These are phyloP conservation scores for Stenodera caucasica DNA, from an alignment of 2,888 invertebrate genomes.

Conservation along the genomic window DNA sequence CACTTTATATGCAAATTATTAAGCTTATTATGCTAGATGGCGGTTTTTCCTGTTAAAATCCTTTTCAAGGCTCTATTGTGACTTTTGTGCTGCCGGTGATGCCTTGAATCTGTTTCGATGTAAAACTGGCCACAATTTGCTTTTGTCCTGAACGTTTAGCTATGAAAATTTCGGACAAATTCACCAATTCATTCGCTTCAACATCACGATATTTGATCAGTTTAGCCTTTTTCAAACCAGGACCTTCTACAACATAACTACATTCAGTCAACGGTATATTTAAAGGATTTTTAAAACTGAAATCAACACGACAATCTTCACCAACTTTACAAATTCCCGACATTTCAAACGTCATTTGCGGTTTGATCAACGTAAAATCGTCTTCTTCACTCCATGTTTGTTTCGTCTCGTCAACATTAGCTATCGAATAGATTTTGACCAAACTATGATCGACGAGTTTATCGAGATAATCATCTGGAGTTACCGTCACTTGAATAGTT, in stretches of 20 bases:
- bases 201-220: constrained; percentile 65
- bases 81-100: constrained; percentile 61
- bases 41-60: too few relatives aligned
- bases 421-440: constrained; percentile 73
- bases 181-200: constrained; percentile 65
- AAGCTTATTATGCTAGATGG: constrained; percentile 39
- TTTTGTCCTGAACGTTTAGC: constrained; percentile 64
- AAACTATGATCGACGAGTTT: constrained; percentile 71
- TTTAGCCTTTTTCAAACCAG: constrained; percentile 66
- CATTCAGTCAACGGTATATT: constrained; percentile 66
- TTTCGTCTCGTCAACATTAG: constrained; percentile 70
- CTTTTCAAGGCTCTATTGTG: constrained; percentile 38
- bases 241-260: constrained; percentile 70
- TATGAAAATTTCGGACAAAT: constrained; percentile 63
- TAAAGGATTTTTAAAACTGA: constrained; percentile 70
- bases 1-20: background rate
- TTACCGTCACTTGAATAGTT: constrained; percentile 64
- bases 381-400: constrained; percentile 77
- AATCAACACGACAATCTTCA: constrained; percentile 60
- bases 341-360: constrained; percentile 67
- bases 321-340: constrained; percentile 59
- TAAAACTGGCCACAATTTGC: constrained; percentile 68
- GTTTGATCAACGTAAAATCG: constrained; percentile 70
- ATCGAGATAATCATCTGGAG: constrained; percentile 69
- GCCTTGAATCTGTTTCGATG: constrained; percentile 67